Percentiles rank a stretch among this genome's conserved stretches.
phyloP scores from a whole-genome alignment of 2,888 invertebrate genomes.

The Acrobasis repandana region DNA sequence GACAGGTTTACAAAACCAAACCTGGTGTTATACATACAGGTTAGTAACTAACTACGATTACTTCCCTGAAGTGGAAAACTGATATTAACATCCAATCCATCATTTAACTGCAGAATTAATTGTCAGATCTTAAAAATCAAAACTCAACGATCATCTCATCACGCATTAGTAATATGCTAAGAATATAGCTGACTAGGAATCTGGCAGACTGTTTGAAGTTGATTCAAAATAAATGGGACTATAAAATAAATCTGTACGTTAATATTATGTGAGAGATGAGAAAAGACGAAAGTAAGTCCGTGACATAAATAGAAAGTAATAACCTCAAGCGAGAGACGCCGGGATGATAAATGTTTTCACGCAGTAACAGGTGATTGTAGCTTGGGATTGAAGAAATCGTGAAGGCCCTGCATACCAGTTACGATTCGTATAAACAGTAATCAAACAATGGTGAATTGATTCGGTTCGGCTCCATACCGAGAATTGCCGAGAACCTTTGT shows the following conservation, averaged over 20 bases:
- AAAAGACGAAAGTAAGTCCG: conserved; percentile 3
- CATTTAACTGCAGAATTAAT: background rate
- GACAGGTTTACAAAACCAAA: conserved; percentile 27
- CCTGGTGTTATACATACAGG: background rate
- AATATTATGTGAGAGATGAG: background rate
- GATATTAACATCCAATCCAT: background rate
- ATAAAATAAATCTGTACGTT: background rate
- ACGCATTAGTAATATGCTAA: background rate
- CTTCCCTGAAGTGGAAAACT: background rate
- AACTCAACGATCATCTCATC: background rate
- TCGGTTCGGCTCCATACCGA: conserved; percentile 41
- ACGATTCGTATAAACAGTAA: conserved; percentile 49
- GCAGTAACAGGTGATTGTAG: conserved; percentile 46
- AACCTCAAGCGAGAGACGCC: background rate
- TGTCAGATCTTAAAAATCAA: background rate
- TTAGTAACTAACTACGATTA: background rate
- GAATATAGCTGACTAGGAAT: background rate
- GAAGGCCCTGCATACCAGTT: conserved; percentile 43
- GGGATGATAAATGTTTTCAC: conserved; percentile 5
- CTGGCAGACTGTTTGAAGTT: background rate
- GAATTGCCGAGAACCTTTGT: conserved; percentile 32
- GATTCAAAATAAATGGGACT: background rate
- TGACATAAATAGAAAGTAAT: background rate
- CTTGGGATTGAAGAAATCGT: conserved; percentile 37
- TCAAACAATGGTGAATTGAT: conserved; percentile 65